Conservation (phyloP, 1,140 invertebrate species). For the honey bee (Apis mellifera) region DNA sequence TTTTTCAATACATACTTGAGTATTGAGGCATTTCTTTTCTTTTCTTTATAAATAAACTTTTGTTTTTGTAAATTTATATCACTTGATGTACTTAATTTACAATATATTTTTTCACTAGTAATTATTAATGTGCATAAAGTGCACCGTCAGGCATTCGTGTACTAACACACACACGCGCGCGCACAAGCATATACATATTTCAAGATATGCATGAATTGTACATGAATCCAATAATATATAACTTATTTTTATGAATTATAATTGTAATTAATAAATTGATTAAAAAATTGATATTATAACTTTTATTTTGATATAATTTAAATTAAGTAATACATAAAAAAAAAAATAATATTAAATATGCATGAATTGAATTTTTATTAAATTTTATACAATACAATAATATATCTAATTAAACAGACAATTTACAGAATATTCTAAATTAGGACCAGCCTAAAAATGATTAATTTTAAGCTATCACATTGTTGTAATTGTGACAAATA, state of each 20-base stretch:
- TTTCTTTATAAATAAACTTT: background rate
- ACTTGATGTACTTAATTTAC: conserved; percentile 17
- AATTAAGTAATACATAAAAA: background rate
- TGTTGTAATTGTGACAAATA: conserved; percentile 28
- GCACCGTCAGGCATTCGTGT: conserved; percentile 65
- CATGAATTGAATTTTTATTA: conserved; percentile 52
- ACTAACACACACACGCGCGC: conserved; percentile 1
- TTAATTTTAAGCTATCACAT: conserved; percentile 58
- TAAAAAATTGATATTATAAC: background rate
- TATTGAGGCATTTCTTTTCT: conserved; percentile 57
- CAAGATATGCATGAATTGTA: background rate
- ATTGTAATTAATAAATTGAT: conserved; percentile 16
- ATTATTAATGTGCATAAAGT: conserved; percentile 61
- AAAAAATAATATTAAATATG: background rate
- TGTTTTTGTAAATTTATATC: conserved; percentile 5
- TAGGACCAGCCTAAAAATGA: conserved; percentile 72
- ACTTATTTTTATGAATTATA: background rate
- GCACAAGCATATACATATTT: background rate
- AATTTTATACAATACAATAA: conserved; percentile 39
- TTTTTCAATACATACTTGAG: conserved; percentile 39
- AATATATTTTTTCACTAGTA: conserved; percentile 22
- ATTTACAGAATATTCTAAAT: conserved; percentile 66
- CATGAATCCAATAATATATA: background rate
- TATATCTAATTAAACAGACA: conserved; percentile 42
- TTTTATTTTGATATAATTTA: background rate